Evolutionary conservation across 1,140 invertebrate genomes (phyloP).

Genomic region (Drosophila arizonae): DNA sequence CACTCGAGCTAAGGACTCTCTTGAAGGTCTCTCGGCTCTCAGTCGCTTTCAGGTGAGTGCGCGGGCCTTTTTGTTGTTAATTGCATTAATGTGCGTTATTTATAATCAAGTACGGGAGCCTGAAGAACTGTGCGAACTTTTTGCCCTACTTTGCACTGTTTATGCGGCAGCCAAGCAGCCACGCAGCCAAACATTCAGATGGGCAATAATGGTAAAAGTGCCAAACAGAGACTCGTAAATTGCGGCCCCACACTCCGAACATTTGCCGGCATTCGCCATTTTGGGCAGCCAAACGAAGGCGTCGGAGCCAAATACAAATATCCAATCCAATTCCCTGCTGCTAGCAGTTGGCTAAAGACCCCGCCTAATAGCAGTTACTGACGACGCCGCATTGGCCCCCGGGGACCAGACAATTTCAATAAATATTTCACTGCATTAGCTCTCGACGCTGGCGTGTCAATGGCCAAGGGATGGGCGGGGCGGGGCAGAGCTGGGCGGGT

Average conservation of each 20-base stretch:
- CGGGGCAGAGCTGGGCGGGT: neutral
- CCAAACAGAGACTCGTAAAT: constrained; percentile 79
- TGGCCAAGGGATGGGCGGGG: neutral
- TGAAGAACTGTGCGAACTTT: constrained; percentile 58
- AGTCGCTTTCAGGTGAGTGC: constrained; percentile 62
- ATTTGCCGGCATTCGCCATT: constrained; percentile 34
- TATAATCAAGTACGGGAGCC: constrained; percentile 66
- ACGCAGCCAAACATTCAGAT: constrained; percentile 41
- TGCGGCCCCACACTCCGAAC: constrained; percentile 40
- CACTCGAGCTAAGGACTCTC: constrained; percentile 49
- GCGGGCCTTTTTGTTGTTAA: constrained; percentile 54
- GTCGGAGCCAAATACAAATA: constrained; percentile 31
- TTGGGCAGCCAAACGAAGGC: constrained; percentile 24
- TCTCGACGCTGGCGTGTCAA: constrained; percentile 23
- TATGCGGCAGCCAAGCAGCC: constrained; percentile 34
- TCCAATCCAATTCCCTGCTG: constrained; percentile 48
- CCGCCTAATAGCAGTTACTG: constrained; percentile 66
- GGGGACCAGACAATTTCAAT: constrained; percentile 80
- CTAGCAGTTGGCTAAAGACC: constrained; percentile 57
- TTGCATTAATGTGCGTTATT: constrained; percentile 79
- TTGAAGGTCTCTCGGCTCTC: constrained; percentile 5
- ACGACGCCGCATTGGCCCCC: constrained; percentile 69
- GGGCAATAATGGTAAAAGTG: constrained; percentile 75
- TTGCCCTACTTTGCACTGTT: constrained; percentile 49
- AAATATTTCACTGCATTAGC: constrained; percentile 82